Evolutionary conservation across 1,140 invertebrate genomes (phyloP), one percentile per base, ranked within the genome.

Genomic region (Reticulitermes speratus): DNA sequence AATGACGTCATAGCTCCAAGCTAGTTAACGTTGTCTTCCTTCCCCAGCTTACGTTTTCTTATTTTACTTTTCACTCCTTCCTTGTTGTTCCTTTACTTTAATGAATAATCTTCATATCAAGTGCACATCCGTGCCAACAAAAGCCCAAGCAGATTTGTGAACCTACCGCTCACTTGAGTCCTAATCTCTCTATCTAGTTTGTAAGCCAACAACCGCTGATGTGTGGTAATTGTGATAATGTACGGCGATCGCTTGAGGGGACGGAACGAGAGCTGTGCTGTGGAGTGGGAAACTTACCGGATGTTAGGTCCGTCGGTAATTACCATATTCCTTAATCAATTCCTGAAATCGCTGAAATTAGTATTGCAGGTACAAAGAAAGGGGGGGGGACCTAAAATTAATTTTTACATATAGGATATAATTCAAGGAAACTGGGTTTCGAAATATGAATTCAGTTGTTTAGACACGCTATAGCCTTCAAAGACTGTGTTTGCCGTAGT

Each of bases 1-100:
- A 75, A 75, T 75, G n/a, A 75, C 65, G 65, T 75, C 65, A 75
- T 75, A 75, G 65, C 25, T 65, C 59, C 59, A 65, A 65, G 59
- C 59, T 65, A 65, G 59, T 65, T 65, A 65, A 65, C 59, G 59
- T 65, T 65, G 12, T 65, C 25, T 75, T 75, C 65, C 65, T 75
- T 75, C 59, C 19, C 65, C 65, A 11, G 25, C 25, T 25, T 75
- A 5, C 65, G 3, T 75, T 75, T n/a, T 75, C n/a, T 30, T 75
- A 75, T 75, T 75, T 30, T 14, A 75, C 65, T 75, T 75, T 30
- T 75, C 25, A 30, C 65, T 75, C 65, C 65, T n/a, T 30, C 65
- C n/a, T 75, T 75, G 25, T 75, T 75, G 11, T 16, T 75, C n/a
- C 65, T 75, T 75, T 75, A 30, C 65, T 75, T 16, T 75, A 75